Conservation (phyloP, 2,888 invertebrate genomes). For the Lasioglossum leucozonium region DNA sequence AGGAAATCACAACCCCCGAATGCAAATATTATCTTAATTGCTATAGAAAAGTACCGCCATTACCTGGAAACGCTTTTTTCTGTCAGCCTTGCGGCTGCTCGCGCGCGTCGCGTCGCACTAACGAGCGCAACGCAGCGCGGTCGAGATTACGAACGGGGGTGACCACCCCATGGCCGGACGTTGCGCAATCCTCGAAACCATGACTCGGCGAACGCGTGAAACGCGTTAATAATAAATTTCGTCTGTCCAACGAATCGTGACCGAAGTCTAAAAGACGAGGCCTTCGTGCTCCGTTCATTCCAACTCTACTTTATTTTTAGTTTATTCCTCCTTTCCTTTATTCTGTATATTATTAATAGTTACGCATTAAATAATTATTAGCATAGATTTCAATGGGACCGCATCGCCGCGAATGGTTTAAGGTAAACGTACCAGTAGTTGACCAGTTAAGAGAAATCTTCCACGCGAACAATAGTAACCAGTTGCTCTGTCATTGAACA, state of each 20-base stretch:
- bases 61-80: conserved; percentile 68
- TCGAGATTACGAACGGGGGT: conserved; percentile 42
- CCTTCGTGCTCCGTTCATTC: not conserved
- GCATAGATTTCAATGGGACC: no score
- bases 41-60: conserved; percentile 76
- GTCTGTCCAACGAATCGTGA: not conserved
- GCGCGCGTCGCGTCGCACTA: conserved; percentile 30
- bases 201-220: conserved; percentile 54
- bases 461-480: no score
- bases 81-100: conserved; percentile 32
- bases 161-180: conserved; percentile 11
- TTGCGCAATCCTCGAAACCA: conserved; percentile 26
- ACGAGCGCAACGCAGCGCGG: conserved; percentile 46
- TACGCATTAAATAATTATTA: no score
- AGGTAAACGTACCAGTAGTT: no score
- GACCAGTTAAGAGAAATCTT: no score
- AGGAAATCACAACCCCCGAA: conserved; percentile 84
- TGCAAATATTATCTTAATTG: conserved; percentile 85
- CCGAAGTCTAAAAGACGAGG: not conserved
- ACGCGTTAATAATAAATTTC: conserved; percentile 48
- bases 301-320: not conserved
- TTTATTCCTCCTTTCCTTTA: not conserved
- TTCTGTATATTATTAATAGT: no score
- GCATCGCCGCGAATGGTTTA: no score
- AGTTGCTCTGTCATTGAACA: no score